phyloP scores from a whole-genome alignment of 2,113 vertebrate genomes.

The Nothocercus nigrocapillus region DNA sequence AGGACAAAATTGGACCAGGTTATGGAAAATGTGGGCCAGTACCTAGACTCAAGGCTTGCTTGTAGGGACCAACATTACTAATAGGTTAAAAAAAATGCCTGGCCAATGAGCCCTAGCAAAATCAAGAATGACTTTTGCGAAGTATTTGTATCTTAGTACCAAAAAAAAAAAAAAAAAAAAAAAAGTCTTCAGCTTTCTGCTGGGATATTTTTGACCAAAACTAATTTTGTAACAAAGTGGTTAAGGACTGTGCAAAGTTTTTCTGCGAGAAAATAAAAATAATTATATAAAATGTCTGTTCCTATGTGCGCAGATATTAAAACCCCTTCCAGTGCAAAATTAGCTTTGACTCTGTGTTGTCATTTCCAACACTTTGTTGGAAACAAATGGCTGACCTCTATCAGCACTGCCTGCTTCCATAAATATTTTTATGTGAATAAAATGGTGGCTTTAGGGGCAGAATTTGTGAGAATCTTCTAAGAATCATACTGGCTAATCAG shows the following conservation, averaged over 20 bases:
- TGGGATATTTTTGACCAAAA: background rate
- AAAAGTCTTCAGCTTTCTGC: background rate
- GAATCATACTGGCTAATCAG: background rate
- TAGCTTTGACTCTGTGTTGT: slow-evolving; percentile 1
- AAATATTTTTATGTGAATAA: background rate
- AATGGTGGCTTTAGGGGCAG: background rate
- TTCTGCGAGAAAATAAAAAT: background rate
- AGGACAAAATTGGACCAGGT: background rate
- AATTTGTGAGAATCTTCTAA: background rate
- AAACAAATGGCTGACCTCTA: background rate
- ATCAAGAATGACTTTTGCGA: background rate
- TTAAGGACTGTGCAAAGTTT: background rate
- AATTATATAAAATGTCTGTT: slow-evolving; percentile 25
- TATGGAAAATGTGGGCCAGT: background rate
- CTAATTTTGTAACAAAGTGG: slow-evolving; percentile 6
- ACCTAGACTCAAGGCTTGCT: background rate
- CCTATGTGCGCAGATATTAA: background rate
- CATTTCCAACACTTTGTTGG: background rate
- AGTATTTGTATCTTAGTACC: background rate
- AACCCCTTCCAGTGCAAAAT: slow-evolving; percentile 2
- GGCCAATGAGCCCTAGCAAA: background rate
- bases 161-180: rapidly evolving
- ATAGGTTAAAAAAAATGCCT: background rate
- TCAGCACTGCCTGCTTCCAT: background rate
- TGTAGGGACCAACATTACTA: background rate